Evolutionary conservation across 2,888 invertebrate genomes (phyloP), one percentile per base, ranked within the genome.

Genomic region (Strigamia maritima): DNA sequence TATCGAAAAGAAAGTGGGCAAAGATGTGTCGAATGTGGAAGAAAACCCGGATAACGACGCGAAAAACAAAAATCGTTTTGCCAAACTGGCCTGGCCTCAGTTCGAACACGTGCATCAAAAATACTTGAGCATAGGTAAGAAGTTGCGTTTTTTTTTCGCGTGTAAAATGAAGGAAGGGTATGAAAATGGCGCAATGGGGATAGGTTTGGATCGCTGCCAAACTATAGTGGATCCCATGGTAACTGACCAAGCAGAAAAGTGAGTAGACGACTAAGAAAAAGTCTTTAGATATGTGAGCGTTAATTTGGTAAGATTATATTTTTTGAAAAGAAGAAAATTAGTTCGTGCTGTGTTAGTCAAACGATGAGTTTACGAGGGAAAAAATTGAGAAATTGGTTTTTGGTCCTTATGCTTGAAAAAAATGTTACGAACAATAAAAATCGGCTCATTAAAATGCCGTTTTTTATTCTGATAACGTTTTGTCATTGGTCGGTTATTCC

Each of bases 31-130:
- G 14, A 70, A 70, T n/a, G 70, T 70, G 70, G 70, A 70, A 22
- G 65, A 77, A 24, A 35, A 28, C 28, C 19, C 44, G 12, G 44
- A 28, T 65, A 65, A 80, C 75, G 70, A 65, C 54, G 78, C 44
- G 14, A 79, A 24, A 81, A 83, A 78, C 78, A 80, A 75, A 49
- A 81, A 80, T 70, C 81, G 81, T 78, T 77, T 77, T 14, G 80
- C 81, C 4, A 94, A 91, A 84, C 91, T 94, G 80, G 94, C 94
- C 84, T 98, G 97, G 97, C 94, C 94, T 1, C 93, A 94, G 0
- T 97, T 97, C 85, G 95, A 96, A 86, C 92, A 92, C 44, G 93
- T 94, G 35, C 95, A 95, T 84, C 96, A 97, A 86, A 95, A 95
- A 85, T 97, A 95, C 87, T 88, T 97, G 82, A 93, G 93, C 87